Evolutionary conservation across 2,113 vertebrate genomes (phyloP).

Genomic region (Brachyistius frenatus): DNA sequence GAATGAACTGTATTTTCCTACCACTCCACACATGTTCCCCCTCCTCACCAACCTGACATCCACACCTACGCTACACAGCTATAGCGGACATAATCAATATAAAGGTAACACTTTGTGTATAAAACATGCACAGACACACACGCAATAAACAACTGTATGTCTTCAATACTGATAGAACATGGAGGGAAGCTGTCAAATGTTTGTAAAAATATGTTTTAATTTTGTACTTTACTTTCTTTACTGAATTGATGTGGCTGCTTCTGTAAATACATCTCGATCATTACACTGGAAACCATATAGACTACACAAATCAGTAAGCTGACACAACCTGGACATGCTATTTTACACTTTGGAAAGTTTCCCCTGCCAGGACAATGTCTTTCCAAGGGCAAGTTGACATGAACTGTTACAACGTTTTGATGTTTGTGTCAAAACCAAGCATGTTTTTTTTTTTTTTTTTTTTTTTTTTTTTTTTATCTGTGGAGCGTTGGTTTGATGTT

Average conservation of each 20-base stretch:
- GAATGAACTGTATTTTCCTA: too few relatives aligned
- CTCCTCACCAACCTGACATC: background rate
- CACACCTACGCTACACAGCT: background rate
- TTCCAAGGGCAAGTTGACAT: background rate
- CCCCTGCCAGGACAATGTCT: background rate
- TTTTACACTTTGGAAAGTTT: background rate
- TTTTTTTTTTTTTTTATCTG: background rate
- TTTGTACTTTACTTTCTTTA: background rate
- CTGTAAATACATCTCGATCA: background rate
- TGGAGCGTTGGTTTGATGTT: background rate
- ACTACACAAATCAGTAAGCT: background rate
- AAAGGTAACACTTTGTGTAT: background rate
- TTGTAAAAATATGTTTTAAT: constrained; percentile 3
- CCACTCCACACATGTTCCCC: background rate
- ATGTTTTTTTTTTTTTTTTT: background rate
- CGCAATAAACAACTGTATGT: background rate
- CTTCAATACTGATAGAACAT: background rate
- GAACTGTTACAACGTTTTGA: too few relatives aligned
- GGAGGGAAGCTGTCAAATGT: constrained; percentile 1
- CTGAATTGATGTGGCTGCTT: background rate
- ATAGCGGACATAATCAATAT: too few relatives aligned
- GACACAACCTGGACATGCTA: too few relatives aligned
- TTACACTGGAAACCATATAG: background rate
- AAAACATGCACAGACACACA: background rate
- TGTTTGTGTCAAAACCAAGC: constrained; percentile 8